phyloP scores from a whole-genome alignment of 2,113 vertebrate species.

The Platichthys flesus region DNA sequence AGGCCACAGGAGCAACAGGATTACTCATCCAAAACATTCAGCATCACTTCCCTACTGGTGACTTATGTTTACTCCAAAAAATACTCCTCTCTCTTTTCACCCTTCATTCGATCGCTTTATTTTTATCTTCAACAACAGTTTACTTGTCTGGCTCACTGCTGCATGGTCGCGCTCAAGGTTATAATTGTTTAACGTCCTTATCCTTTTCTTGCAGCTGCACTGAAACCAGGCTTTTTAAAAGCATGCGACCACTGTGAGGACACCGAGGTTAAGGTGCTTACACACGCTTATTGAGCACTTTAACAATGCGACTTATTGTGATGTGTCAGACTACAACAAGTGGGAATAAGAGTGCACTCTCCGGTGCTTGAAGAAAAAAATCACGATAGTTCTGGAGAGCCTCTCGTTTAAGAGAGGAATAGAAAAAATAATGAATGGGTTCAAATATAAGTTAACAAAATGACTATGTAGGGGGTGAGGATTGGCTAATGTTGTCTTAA shows the following conservation, averaged over 20 bases:
- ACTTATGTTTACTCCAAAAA: slow-evolving; percentile 52
- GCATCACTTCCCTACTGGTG: slow-evolving; percentile 12
- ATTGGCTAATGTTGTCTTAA: not conserved
- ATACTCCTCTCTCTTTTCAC: not conserved
- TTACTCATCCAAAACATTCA: slow-evolving; percentile 51
- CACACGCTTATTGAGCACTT: slow-evolving; percentile 26
- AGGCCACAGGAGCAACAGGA: slow-evolving; percentile 18
- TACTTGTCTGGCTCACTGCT: slow-evolving; percentile 24
- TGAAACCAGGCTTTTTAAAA: slow-evolving; percentile 19
- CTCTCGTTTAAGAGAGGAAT: slow-evolving; percentile 10
- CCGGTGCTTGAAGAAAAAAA: slow-evolving; percentile 4
- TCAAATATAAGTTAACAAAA: slow-evolving; percentile 1
- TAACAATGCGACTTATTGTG: slow-evolving; percentile 28
- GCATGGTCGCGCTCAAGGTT: slow-evolving; percentile 29
- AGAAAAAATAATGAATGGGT: slow-evolving; percentile 31
- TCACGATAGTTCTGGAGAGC: slow-evolving; percentile 27
- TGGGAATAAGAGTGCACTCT: slow-evolving; percentile 41
- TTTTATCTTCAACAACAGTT: slow-evolving; percentile 33
- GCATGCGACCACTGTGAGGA: slow-evolving; percentile 1
- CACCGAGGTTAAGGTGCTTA: slow-evolving; percentile 43
- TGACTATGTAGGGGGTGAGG: not conserved
- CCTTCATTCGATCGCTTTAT: slow-evolving; percentile 3
- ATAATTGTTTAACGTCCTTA: slow-evolving; percentile 43
- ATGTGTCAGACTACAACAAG: slow-evolving; percentile 13
- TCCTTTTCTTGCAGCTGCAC: slow-evolving; percentile 26